A percentile compares a stretch with the other conserved stretches of the same genome.
phyloP scores from a whole-genome alignment of 2,888 invertebrate species.

The Dusona sp. region DNA sequence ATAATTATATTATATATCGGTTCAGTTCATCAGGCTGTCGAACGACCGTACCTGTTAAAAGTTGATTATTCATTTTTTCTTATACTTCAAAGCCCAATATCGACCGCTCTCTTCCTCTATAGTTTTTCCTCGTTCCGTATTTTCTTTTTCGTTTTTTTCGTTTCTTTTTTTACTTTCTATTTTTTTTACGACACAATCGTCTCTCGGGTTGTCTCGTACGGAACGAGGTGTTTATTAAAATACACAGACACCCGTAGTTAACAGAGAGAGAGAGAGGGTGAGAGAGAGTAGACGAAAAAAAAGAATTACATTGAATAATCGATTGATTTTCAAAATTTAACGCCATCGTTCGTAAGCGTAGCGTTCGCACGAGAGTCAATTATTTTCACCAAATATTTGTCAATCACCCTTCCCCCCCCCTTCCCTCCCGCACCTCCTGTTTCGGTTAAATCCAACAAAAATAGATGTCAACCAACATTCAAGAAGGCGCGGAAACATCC shows the following conservation, averaged over 20 bases:
- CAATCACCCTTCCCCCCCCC: background rate
- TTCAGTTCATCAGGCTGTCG: slow-evolving; percentile 55
- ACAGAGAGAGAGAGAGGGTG: background rate
- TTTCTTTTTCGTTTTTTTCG: background rate
- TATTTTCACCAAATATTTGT: background rate
- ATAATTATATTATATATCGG: slow-evolving; percentile 46
- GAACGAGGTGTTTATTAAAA: background rate
- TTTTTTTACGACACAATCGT: background rate
- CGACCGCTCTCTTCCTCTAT: slow-evolving; percentile 44
- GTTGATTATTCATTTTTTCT: slow-evolving; percentile 40
- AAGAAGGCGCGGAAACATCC: too few relatives aligned
- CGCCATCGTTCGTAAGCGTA: slow-evolving; percentile 21
- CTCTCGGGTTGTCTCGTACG: background rate
- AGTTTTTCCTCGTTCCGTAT: slow-evolving; percentile 6
- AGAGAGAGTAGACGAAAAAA: background rate
- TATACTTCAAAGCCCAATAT: slow-evolving; percentile 45
- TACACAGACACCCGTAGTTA: slow-evolving; percentile 9
- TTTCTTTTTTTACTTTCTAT: too few relatives aligned
- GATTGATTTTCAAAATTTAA: slow-evolving; percentile 26
- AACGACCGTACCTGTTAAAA: slow-evolving; percentile 57
- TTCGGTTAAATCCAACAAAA: background rate
- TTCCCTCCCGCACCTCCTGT: too few relatives aligned
- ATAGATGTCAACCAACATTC: background rate
- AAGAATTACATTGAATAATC: slow-evolving; percentile 5
- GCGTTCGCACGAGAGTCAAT: slow-evolving; percentile 13